Conservation (phyloP, 2,797 vertebrate genomes). For the Pagetopsis macropterus region DNA sequence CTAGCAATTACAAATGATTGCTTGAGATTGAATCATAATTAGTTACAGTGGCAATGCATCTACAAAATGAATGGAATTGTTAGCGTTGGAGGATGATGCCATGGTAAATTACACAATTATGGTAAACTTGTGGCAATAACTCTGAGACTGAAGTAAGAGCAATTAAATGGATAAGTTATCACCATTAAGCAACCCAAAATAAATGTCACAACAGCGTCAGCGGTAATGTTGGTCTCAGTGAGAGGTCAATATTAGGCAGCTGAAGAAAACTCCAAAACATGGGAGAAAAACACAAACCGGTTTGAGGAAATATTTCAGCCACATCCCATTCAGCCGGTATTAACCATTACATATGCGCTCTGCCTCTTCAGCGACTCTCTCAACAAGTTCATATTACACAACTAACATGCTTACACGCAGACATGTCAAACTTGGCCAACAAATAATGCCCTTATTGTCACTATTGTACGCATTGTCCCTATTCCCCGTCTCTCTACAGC, state of each 20-base stretch:
- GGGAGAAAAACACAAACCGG: background rate
- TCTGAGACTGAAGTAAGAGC: too few species aligned
- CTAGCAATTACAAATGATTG: background rate
- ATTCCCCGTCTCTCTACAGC: constrained; percentile 29
- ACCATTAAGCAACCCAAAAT: background rate
- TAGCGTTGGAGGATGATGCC: background rate
- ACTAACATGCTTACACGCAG: constrained; percentile 28
- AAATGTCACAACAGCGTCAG: background rate
- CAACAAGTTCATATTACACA: constrained; percentile 23
- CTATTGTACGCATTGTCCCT: constrained; percentile 30
- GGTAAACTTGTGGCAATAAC: background rate
- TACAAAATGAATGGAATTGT: background rate
- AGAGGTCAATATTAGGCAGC: background rate
- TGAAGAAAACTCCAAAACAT: background rate
- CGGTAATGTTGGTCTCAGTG: background rate
- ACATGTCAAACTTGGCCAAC: constrained; percentile 19
- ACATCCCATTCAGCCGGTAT: constrained; percentile 8
- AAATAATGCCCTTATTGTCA: constrained; percentile 62
- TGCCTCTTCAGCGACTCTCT: constrained; percentile 12
- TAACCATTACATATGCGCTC: background rate
- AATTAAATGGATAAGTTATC: background rate
- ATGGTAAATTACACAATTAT: background rate
- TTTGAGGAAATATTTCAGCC: background rate
- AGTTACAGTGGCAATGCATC: background rate
- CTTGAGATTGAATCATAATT: background rate